Base-by-base conservation (phyloP, 2,888 invertebrate species). In the Ophonus ardosiacus region DNA sequence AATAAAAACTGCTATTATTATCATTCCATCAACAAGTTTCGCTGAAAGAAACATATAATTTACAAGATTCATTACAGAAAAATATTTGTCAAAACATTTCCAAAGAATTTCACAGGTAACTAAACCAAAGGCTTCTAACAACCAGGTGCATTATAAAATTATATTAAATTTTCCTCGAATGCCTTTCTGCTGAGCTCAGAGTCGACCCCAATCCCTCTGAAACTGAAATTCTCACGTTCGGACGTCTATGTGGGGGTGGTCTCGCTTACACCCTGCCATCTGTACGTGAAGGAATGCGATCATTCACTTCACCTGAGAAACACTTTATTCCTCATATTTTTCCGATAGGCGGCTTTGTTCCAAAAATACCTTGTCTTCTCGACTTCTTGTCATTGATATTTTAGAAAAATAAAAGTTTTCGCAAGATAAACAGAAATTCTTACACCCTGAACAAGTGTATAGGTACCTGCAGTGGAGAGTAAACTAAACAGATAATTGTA, bases 271-370 rank as follows among this genome's bases (percentile, higher is more conserved):
- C 68, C 71, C 71, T 74, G 68, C 68, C 38, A 71, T 71, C 40
- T 38, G 40, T 65, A 82, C 82, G 82, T 82, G 82, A 82, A 71
- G 51, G 82, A 82, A 82, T 82, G 56, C 56, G 68, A 71, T 71
- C 40, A 40, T 71, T 71, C 15, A 17, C 40, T 71, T 38, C 43
- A 74, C 10, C 71, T 43, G 43, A 43, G 43, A 17, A 74, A 74
- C 71, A 74, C 18, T 74, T 74, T 74, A 74, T 74, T 74, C 40
- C 43, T 43, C 71, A 74, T 43, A 74, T 74, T 43, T 74, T 43
- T 74, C 7, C 18, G 10, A 74, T 74, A 43, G 38, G n/a, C 13
- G 38, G 15, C 31, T 68, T 68, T 68, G 68, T 68, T 68, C 68
- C 68, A 15, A n/a, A 68, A 38, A 68, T 68, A 68, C 68, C 68